Evolutionary conservation across 2,113 vertebrate species (phyloP), one percentile per base, ranked within the genome.

Genomic region (Boleophthalmus pectinirostris): DNA sequence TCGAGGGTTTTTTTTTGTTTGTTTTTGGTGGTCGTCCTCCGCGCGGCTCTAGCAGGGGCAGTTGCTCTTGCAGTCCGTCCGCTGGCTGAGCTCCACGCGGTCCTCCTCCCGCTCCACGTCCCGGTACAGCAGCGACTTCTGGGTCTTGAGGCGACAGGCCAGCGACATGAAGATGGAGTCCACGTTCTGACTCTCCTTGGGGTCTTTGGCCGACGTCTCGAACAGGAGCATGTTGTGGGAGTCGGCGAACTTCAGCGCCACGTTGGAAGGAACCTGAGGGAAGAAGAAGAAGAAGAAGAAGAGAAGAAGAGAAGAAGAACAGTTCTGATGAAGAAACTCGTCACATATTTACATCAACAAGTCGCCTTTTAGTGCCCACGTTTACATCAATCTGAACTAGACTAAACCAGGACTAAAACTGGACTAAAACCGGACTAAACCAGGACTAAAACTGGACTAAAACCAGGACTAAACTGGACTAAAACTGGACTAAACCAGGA

Each of bases 111-210:
- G 89, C 82, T 95, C 95, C 86, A 95, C 88, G 70, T 96, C 96
- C 78, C 96, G 94, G 92, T 96, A 97, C 69, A 95, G 93, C 81
- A 97, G 94, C n/a, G 95, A 96, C 70, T 96, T 97, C 92, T 99
- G 97, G 5, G 95, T 95, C 89, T 99, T 98, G 21, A 99, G 93
- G 51, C 96, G 95, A 84, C 97, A 98, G 64, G 96, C 96, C 92
- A 99, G 93, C 70, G 96, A 96, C 97, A 99, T 99, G 92, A 98
- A 99, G 91, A 99, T 98, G 1, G 96, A 97, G 72, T 99, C 96
- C 76, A 99, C 97, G 0, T 98, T 97, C 91, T 97, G 96, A 78
- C 94, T 96, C 87, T 99, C 96, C 90, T 93, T 93, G 20, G 96
- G 97, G 93, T 98, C 97, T 92, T 99, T 99, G 81, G 97, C 97